Base-by-base conservation (phyloP, 2,888 invertebrate species). In the Tetropium fuscum region DNA sequence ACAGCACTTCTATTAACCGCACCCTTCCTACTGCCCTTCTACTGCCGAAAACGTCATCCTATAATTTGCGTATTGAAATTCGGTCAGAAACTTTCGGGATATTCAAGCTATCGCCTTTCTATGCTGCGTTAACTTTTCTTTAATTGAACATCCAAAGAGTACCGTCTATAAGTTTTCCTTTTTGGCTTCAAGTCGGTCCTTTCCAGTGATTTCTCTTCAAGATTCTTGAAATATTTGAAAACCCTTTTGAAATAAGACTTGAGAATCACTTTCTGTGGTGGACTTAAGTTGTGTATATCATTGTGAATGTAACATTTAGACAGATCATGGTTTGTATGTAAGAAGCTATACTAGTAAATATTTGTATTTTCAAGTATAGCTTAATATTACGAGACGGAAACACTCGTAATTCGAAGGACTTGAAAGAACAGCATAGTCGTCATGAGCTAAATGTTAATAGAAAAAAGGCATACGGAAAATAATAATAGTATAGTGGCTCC, bases 201-300 rank as follows among this genome's bases (percentile, higher is more conserved):
- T 32, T 20, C 54, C 40, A 48, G 61, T 11, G 65, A 55, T 55
- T 53, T 63, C 15, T 64, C 63, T 63, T 74, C 73, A 36, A 74
- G 49, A 41, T 71, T 73, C 45, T 66, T 71, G 48, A 74, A 74
- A 55, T 66, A 74, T 8, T 57, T 64, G 2, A 71, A 63, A 7
- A 73, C 72, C 16, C 53, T 53, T 49, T 66, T 73, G 49, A 73
- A 73, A 13, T 69, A 71, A 2, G 66, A 57, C 47, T 61, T 58
- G 5, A 55, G 38, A 30, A 10, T 47, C 11, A 54, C 43, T 48
- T 40, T 51, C n/a, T 44, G 20, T 3, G 38, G 15, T 48, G 51
- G 60, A 10, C 16, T 8, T 40, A 27, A 36, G 30, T 44, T 41
- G 20, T 43, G 25, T 18, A 34, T n/a, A 19, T 47, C 40, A 7